Percentiles rank a stretch among this genome's conserved stretches.
These are phyloP conservation scores for Eudasyphora cyanicolor DNA, from an alignment of 2,888 invertebrate genomes.

Conservation along the genomic window DNA sequence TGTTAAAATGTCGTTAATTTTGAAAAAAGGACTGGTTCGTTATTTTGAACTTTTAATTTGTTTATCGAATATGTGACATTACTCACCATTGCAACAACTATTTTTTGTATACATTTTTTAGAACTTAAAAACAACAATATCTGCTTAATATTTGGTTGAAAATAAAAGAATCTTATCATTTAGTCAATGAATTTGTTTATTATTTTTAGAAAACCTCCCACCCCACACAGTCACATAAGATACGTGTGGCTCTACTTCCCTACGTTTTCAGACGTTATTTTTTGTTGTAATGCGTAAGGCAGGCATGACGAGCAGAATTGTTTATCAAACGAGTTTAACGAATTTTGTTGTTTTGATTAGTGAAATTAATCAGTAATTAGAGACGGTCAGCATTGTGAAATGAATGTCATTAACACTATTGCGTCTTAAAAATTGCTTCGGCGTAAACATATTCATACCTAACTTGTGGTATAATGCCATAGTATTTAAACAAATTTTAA, in stretches of 20 bases:
- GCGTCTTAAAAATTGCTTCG: neutral
- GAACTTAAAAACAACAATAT: neutral
- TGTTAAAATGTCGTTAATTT: slow-evolving; percentile 16
- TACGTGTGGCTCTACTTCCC: neutral
- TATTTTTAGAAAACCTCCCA: slow-evolving; percentile 13
- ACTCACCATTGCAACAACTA: neutral
- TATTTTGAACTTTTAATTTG: slow-evolving; percentile 24
- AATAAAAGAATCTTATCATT: slow-evolving; percentile 22
- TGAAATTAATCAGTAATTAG: neutral
- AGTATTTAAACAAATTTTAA: too few species aligned
- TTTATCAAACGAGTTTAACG: neutral
- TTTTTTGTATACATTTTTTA: neutral
- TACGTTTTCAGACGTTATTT: neutral
- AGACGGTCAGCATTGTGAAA: neutral
- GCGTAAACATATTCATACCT: neutral
- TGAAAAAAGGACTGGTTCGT: neutral
- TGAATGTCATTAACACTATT: neutral
- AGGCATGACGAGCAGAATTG: slow-evolving; percentile 14
- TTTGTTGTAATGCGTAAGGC: neutral
- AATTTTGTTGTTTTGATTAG: slow-evolving; percentile 9
- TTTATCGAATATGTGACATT: slow-evolving; percentile 14
- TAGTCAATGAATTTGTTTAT: neutral
- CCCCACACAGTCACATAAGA: neutral
- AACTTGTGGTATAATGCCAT: too few species aligned
- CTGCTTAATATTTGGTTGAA: neutral